Conservation (phyloP, 2,888 invertebrate species). For the Eustalomyia histrio region DNA sequence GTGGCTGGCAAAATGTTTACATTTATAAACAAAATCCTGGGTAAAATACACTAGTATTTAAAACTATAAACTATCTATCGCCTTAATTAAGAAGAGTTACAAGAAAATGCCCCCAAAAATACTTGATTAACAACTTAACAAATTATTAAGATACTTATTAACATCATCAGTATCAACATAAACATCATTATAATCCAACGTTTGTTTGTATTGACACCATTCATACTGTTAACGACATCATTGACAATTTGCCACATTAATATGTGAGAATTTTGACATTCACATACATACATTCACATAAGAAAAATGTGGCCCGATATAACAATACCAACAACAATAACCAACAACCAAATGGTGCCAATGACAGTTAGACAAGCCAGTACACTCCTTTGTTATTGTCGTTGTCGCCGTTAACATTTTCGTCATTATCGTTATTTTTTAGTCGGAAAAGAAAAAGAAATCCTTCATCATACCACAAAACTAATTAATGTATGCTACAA, state of each 20-base stretch:
- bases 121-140: conserved; percentile 63
- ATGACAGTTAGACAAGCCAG: conserved; percentile 38
- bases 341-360: conserved; percentile 20
- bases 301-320: not conserved
- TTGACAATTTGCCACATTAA: conserved; percentile 49
- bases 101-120: not conserved
- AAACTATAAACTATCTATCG: too few species aligned
- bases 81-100: too few species aligned
- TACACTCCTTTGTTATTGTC: conserved; percentile 27
- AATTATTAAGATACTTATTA: conserved; percentile 65
- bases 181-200: conserved; percentile 9
- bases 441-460: conserved; percentile 13
- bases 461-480: conserved; percentile 52
- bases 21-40: too few species aligned
- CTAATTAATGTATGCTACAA: conserved; percentile 55
- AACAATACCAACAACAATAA: not conserved
- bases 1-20: too few species aligned
- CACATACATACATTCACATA: too few species aligned
- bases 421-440: not conserved
- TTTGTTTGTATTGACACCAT: conserved; percentile 17
- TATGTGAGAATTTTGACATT: conserved; percentile 20
- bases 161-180: conserved; percentile 38
- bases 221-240: conserved; percentile 45
- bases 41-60: too few species aligned
- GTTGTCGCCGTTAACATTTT: conserved; percentile 16